Conservation (phyloP, 2,888 invertebrate genomes). For the Coleophora deauratella region DNA sequence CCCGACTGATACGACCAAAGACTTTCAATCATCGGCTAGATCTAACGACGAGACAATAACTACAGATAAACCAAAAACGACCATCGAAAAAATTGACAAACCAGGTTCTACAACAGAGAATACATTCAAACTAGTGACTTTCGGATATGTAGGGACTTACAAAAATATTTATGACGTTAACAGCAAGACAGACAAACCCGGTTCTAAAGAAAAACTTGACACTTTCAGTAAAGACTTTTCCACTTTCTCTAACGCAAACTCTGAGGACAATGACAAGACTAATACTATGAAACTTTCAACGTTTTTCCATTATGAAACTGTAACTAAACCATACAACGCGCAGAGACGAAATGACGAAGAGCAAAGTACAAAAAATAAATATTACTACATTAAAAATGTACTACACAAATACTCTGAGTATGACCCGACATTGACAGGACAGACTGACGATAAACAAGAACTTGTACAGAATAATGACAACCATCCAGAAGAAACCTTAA, state of each 20-base stretch:
- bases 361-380: slow-evolving; percentile 40
- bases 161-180: slow-evolving; percentile 34
- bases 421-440: slow-evolving; percentile 20
- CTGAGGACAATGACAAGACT: slow-evolving; percentile 14
- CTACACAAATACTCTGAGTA: slow-evolving; percentile 50
- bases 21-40: slow-evolving; percentile 49
- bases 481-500: slow-evolving; percentile 29
- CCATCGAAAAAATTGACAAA: slow-evolving; percentile 24
- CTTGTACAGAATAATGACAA: slow-evolving; percentile 21
- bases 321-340: slow-evolving; percentile 51
- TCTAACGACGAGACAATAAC: slow-evolving; percentile 41
- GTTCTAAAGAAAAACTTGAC: slow-evolving; percentile 27
- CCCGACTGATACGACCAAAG: slow-evolving; percentile 36
- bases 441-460: slow-evolving; percentile 17
- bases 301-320: slow-evolving; percentile 55
- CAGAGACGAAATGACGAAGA: slow-evolving; percentile 53
- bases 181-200: slow-evolving; percentile 13
- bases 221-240: slow-evolving; percentile 52
- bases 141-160: slow-evolving; percentile 65
- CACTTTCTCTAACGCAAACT: slow-evolving; percentile 32
- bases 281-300: slow-evolving; percentile 51
- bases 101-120: slow-evolving; percentile 46
- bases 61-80: slow-evolving; percentile 19
- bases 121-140: slow-evolving; percentile 61
- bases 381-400: slow-evolving; percentile 59